Evolutionary conservation across 2,888 invertebrate species (phyloP), one percentile per base, ranked within the genome.

Genomic region (Agriotes lineatus): DNA sequence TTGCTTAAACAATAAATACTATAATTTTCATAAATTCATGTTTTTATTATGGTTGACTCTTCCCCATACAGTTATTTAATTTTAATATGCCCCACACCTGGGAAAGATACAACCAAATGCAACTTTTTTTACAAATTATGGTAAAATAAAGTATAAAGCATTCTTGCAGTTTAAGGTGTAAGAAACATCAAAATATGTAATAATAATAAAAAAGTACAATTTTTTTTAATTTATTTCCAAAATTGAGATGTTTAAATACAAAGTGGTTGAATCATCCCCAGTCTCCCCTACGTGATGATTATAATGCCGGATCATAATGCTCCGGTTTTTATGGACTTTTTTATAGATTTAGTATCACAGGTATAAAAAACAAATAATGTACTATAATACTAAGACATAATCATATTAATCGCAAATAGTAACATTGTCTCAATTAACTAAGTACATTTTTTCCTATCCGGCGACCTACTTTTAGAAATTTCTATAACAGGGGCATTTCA

Each of bases 381-480:
- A n/a, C n/a, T n/a, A n/a, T n/a, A n/a, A n/a, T n/a, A n/a, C n/a
- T n/a, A n/a, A n/a, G n/a, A n/a, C n/a, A n/a, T n/a, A n/a, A n/a
- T n/a, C n/a, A n/a, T n/a, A n/a, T n/a, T n/a, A n/a, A n/a, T n/a
- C n/a, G n/a, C n/a, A n/a, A n/a, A n/a, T n/a, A n/a, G n/a, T n/a
- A n/a, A n/a, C n/a, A n/a, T n/a, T n/a, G n/a, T n/a, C n/a, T n/a
- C n/a, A n/a, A n/a, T n/a, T n/a, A n/a, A n/a, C n/a, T 25, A 25
- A 25, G 7, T 3, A 25, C 25, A 12, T 39, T 12, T 4, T 12
- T 12, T 5, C 12, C 9, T 1, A 48, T 45, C 9, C 2, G 19
- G 22, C 56, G 39, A 48, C 42, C 48, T 48, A 67, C 19, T 67
- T 62, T 57, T n/a, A 18, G 14, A 62, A 61, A 67, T 62, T 30